Conservation (phyloP, 2,888 invertebrate species). For the Chydorus sphaericus region DNA sequence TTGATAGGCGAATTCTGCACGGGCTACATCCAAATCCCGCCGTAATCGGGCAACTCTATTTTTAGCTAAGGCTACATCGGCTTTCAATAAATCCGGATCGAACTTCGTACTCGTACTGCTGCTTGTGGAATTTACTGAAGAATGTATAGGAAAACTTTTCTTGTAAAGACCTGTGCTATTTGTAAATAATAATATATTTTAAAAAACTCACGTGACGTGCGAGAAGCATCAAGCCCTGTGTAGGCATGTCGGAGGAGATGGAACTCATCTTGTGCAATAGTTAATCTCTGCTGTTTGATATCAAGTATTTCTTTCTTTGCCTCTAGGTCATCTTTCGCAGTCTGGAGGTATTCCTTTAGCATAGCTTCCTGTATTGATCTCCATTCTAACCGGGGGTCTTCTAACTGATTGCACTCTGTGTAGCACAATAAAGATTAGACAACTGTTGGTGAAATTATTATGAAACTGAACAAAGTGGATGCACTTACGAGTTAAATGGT, state of each 20-base stretch:
- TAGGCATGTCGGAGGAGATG: conserved; percentile 77
- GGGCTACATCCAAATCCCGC: conserved; percentile 77
- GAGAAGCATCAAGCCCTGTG: conserved; percentile 28
- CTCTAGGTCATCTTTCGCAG: conserved; percentile 88
- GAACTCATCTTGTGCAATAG: conserved; percentile 89
- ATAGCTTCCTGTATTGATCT: conserved; percentile 89
- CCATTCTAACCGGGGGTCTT: conserved; percentile 95
- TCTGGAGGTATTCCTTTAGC: conserved; percentile 89
- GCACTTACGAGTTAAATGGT: conserved; percentile 86
- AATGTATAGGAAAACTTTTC: not conserved
- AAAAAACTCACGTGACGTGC: conserved; percentile 24
- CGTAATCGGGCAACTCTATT: conserved; percentile 75
- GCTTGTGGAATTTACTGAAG: conserved; percentile 38
- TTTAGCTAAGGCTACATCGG: conserved; percentile 78
- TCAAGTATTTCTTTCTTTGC: conserved; percentile 94
- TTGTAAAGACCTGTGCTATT: not conserved
- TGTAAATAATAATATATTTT: conserved; percentile 46
- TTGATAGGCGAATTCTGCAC: conserved; percentile 79
- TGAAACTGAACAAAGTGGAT: not conserved
- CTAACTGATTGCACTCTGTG: conserved; percentile 83
- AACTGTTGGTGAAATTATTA: not conserved
- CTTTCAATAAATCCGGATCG: conserved; percentile 82
- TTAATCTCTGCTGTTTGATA: conserved; percentile 84
- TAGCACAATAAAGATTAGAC: conserved; percentile 25
- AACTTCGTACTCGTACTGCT: conserved; percentile 72